Conservation (phyloP, 2,113 vertebrate genomes). For the Plecotus auritus region DNA sequence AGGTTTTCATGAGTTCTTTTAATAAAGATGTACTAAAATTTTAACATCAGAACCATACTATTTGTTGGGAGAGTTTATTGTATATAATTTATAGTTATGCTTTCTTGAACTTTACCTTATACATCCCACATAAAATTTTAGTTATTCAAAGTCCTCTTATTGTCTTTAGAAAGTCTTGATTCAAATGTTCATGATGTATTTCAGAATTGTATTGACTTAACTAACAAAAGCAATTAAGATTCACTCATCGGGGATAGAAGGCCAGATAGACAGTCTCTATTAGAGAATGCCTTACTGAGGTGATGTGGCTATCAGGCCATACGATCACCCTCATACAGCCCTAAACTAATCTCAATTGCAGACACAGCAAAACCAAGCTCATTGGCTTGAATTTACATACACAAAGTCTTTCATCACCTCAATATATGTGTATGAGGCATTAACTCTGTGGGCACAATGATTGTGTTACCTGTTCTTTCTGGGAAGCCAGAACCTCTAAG, state of each 20-base stretch:
- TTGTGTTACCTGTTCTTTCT: background rate
- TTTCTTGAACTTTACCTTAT: background rate
- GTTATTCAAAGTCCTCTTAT: background rate
- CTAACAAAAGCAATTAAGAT: background rate
- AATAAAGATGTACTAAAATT: background rate
- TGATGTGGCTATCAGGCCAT: background rate
- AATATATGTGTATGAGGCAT: background rate
- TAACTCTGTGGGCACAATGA: background rate
- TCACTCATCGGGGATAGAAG: no score
- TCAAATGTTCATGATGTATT: background rate
- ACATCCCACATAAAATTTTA: background rate
- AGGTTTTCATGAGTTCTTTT: background rate
- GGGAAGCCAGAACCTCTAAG: background rate
- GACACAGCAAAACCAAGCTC: background rate
- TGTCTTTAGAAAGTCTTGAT: background rate
- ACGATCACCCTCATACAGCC: accelerated
- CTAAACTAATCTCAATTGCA: background rate
- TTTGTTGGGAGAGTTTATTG: background rate
- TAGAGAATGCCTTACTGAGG: background rate
- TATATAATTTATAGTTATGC: background rate
- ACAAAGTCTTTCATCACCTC: background rate
- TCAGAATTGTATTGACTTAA: background rate
- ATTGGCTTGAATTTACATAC: background rate
- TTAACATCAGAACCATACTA: background rate
- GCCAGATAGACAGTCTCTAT: background rate